Evolutionary conservation across 2,113 vertebrate genomes (phyloP), one percentile per base, ranked within the genome.

Genomic region (Paedocypris sp.): DNA sequence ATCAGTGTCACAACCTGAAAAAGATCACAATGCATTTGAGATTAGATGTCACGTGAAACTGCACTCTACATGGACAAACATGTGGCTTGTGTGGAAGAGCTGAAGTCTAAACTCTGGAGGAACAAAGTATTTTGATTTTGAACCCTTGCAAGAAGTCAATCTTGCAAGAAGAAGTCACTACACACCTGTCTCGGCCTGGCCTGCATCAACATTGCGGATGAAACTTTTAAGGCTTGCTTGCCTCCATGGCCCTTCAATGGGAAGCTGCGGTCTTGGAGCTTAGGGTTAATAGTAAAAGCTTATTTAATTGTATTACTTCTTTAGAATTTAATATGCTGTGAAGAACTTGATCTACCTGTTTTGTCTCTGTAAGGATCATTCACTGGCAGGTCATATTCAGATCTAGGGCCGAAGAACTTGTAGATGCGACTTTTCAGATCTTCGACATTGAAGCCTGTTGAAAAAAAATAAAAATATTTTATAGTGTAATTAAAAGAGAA

Each of bases 191-290:
- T 81, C 78, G 54, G 78, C 72, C 58, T 79, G 80, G 38, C 81
- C 78, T 2, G 71, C 79, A 46, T 86, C 84, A 35, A 84, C 54
- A 22, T 85, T 86, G 59, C 75, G 83, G 18, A 86, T 57, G 60
- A 86, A 86, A 67, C 65, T 52, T 53, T 86, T 85, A 42, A 85
- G 35, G 69, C 84, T 83, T 0, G 15, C 73, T 0, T 85, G 83
- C 79, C 82, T 81, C 83, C 84, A 85, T 2, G 84, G 83, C 39
- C 83, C 84, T 28, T 85, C 70, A 5, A 85, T 81, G 5, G 83
- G 83, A 50, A 86, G 74, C 54, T 82, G 75, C 28, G 82, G 81
- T 67, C 70, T 83, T 6, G 81, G 83, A 5, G 73, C 83, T 85
- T 39, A 31, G 19, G 8, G 29, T 5, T 15, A 6, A 15, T 12